phyloP scores from a whole-genome alignment of 2,888 invertebrate species.

The Galerucella calmariensis region DNA sequence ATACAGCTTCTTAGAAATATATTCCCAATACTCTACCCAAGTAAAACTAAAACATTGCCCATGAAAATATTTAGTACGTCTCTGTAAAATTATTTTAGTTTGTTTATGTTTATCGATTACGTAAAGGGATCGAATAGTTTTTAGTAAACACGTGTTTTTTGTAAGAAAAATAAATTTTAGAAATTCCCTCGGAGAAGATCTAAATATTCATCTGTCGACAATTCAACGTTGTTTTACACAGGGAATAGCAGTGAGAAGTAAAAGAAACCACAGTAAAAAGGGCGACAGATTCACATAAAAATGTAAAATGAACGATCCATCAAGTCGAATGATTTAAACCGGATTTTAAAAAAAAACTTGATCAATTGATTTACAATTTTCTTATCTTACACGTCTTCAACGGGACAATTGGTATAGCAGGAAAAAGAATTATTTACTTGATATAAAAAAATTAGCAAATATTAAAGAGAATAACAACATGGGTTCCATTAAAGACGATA shows the following conservation, averaged over 20 bases:
- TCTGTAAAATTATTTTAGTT: background rate
- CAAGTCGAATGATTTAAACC: too few species aligned
- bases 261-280: background rate
- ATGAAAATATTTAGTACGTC: background rate
- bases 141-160: slow-evolving; percentile 6
- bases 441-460: too few species aligned
- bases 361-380: too few species aligned
- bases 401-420: too few species aligned
- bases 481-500: too few species aligned
- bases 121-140: slow-evolving; percentile 1
- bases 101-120: slow-evolving; percentile 1
- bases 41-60: background rate
- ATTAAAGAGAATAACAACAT: too few species aligned
- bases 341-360: too few species aligned
- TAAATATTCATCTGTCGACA: background rate
- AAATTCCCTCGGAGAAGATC: background rate
- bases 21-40: too few species aligned
- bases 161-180: background rate
- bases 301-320: background rate
- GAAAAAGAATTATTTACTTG: too few species aligned
- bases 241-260: background rate
- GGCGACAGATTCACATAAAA: background rate
- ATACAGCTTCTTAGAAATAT: too few species aligned
- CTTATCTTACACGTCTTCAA: too few species aligned
- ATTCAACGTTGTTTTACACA: too few species aligned